Evolutionary conservation across 1,140 invertebrate species (phyloP).

Genomic region (Platyura marginata): DNA sequence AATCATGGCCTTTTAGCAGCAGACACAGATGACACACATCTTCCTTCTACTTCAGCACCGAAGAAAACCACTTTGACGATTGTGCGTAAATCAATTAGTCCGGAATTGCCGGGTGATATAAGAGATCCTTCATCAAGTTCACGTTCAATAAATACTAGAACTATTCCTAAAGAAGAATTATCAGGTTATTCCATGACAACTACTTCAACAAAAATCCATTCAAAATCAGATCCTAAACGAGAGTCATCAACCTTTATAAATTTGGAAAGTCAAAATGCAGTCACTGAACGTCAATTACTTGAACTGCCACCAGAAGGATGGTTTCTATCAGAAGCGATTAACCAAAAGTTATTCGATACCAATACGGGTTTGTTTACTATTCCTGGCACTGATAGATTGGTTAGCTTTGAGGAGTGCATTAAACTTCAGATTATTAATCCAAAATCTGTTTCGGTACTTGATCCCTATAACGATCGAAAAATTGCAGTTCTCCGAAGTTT

Average conservation of each 20-base stretch:
- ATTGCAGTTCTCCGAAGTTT: slow-evolving; percentile 54
- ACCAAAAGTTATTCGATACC: slow-evolving; percentile 59
- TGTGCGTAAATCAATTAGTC: slow-evolving; percentile 20
- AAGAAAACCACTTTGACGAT: slow-evolving; percentile 25
- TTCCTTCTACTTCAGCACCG: slow-evolving; percentile 16
- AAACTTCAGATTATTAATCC: slow-evolving; percentile 69
- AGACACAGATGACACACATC: slow-evolving; percentile 28
- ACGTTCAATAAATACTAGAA: slow-evolving; percentile 2
- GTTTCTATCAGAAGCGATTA: slow-evolving; percentile 57
- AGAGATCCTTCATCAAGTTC: slow-evolving; percentile 14
- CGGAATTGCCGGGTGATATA: slow-evolving; percentile 13
- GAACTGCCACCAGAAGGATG: slow-evolving; percentile 69
- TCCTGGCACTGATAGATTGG: slow-evolving; percentile 63
- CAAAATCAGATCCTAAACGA: slow-evolving; percentile 23
- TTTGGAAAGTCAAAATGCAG: slow-evolving; percentile 20
- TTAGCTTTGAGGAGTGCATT: slow-evolving; percentile 77
- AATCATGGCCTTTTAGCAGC: slow-evolving; percentile 44
- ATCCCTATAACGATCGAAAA: slow-evolving; percentile 47
- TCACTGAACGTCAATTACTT: slow-evolving; percentile 27
- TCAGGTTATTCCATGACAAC: slow-evolving; percentile 10
- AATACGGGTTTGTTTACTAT: slow-evolving; percentile 68
- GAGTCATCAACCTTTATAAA: slow-evolving; percentile 24
- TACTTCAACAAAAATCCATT: slow-evolving; percentile 15
- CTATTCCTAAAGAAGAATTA: slow-evolving; percentile 11
- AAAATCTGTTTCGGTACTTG: slow-evolving; percentile 56